phyloP scores from a whole-genome alignment of 2,113 vertebrate species.

The Archocentrus centrarchus region DNA sequence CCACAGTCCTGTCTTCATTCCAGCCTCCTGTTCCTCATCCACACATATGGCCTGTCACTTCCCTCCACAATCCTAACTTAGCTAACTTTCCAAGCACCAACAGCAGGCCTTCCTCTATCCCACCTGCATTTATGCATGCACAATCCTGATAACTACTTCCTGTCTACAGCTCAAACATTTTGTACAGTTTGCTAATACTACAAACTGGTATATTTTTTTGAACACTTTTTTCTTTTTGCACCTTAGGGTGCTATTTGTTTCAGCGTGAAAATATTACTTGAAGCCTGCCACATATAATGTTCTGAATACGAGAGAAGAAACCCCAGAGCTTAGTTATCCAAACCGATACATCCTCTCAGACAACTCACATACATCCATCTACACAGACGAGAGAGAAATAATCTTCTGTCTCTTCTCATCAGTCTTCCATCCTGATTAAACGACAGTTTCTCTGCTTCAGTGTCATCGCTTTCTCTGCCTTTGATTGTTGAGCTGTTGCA shows the following conservation, averaged over 20 bases:
- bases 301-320: conserved; percentile 39
- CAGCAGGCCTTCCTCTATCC: conserved; percentile 2
- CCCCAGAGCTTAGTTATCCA: conserved; percentile 45
- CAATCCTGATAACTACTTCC: not conserved
- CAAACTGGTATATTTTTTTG: conserved; percentile 1
- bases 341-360: conserved; percentile 44
- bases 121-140: conserved; percentile 1
- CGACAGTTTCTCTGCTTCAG: not conserved
- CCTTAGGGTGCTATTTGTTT: conserved; percentile 40
- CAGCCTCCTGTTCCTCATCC: conserved; percentile 26
- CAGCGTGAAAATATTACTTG: conserved; percentile 38
- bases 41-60: conserved; percentile 36
- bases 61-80: not conserved
- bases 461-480: not conserved
- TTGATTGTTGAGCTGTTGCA: conserved; percentile 1
- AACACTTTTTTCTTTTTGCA: not conserved
- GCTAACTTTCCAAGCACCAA: not conserved
- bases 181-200: not conserved
- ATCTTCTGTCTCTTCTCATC: conserved; percentile 18
- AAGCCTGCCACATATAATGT: conserved; percentile 52
- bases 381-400: conserved; percentile 22
- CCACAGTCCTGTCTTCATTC: conserved; percentile 15
- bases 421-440: conserved; percentile 2
- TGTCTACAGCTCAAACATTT: conserved; percentile 20
- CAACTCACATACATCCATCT: conserved; percentile 36